phyloP scores from a whole-genome alignment of 2,113 vertebrate species.

The Progne subis region DNA sequence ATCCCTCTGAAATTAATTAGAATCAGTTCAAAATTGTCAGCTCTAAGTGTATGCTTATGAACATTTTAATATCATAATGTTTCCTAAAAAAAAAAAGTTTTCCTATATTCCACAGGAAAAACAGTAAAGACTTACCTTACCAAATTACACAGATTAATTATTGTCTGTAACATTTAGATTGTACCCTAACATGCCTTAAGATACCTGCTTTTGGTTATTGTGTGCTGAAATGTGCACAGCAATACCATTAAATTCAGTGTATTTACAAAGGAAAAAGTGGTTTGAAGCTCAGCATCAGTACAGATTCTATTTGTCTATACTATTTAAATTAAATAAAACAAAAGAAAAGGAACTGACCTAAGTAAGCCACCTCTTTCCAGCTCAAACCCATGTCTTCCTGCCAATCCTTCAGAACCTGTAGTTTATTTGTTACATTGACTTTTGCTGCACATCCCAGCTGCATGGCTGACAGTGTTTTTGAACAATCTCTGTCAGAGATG shows the following conservation, averaged over 20 bases:
- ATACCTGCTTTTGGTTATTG: neutral
- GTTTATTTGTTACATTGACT: slow-evolving; percentile 68
- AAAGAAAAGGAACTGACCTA: slow-evolving; percentile 77
- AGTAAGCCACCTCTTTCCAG: slow-evolving; percentile 90
- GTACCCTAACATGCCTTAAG: neutral
- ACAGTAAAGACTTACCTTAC: neutral
- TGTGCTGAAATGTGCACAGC: neutral
- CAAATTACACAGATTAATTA: neutral
- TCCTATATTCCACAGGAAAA: neutral
- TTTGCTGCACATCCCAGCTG: slow-evolving; percentile 75
- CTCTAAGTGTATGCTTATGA: neutral
- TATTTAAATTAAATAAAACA: neutral
- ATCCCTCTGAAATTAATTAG: neutral
- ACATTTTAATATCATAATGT: neutral
- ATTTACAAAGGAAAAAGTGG: neutral
- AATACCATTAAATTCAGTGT: neutral
- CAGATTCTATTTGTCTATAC: neutral
- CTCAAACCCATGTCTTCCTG: slow-evolving; percentile 72
- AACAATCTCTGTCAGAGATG: slow-evolving; percentile 76
- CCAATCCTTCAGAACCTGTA: slow-evolving; percentile 66
- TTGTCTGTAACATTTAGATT: neutral
- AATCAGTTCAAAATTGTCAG: neutral
- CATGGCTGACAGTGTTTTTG: slow-evolving; percentile 71
- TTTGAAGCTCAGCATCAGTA: neutral
- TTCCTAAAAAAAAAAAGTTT: neutral